Conservation (phyloP, 2,888 invertebrate genomes). For the Phengaris alcon region DNA sequence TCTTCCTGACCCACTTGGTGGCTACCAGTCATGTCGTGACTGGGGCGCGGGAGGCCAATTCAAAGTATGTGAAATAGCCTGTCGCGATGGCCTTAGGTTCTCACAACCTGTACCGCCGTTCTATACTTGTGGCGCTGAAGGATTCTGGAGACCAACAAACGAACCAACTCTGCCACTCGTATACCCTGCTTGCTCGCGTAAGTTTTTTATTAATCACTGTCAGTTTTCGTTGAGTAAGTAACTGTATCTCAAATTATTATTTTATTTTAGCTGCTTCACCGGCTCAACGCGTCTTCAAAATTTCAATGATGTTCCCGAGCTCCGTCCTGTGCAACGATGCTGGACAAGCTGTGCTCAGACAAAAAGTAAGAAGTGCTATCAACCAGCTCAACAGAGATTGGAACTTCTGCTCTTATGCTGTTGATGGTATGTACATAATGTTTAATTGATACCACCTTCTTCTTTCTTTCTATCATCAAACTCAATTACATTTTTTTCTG, state of each 20-base stretch:
- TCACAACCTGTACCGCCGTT: constrained; percentile 96
- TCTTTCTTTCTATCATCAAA: too few species aligned
- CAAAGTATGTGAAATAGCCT: constrained; percentile 95
- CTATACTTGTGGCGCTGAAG: constrained; percentile 98
- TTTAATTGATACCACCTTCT: too few species aligned
- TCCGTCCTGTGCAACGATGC: constrained; percentile 98
- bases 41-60: constrained; percentile 98
- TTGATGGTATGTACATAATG: constrained; percentile 81
- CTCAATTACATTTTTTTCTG: too few species aligned
- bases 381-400: constrained; percentile 95
- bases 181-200: constrained; percentile 96
- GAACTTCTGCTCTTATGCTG: constrained; percentile 96
- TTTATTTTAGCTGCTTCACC: constrained; percentile 84
- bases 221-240: too few species aligned
- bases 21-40: constrained; percentile 93
- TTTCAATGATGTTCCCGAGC: constrained; percentile 96
- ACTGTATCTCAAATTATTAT: background rate
- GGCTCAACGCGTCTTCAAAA: constrained; percentile 96
- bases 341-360: constrained; percentile 93
- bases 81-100: constrained; percentile 92
- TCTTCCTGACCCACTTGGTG: constrained; percentile 93
- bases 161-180: constrained; percentile 88
- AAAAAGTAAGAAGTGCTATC: constrained; percentile 92
- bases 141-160: constrained; percentile 95
- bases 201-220: constrained; percentile 45